A percentile compares a stretch with the other conserved stretches of the same genome.
These are phyloP conservation scores for Trachelus stipa DNA, from an alignment of 2,888 invertebrate genomes.

Conservation along the genomic window DNA sequence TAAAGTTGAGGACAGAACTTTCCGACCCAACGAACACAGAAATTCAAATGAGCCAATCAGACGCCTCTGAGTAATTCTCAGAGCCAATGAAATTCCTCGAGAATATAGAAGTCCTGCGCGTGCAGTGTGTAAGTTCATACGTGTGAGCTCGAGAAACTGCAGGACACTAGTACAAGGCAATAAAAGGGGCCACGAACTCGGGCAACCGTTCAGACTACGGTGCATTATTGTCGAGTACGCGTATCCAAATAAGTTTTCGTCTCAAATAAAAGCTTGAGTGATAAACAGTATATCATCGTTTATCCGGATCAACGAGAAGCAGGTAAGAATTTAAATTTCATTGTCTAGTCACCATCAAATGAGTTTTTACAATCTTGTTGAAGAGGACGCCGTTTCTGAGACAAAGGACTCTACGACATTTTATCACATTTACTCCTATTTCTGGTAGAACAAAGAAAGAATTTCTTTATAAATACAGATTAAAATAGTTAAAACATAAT, in stretches of 20 bases:
- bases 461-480: background rate
- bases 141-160: slow-evolving; percentile 12
- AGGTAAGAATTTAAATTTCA: background rate
- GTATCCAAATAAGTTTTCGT: background rate
- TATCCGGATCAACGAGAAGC: background rate
- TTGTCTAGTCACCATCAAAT: background rate
- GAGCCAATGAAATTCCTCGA: background rate
- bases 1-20: slow-evolving; percentile 1
- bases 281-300: background rate
- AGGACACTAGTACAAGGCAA: slow-evolving; percentile 38
- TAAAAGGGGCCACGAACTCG: slow-evolving; percentile 50
- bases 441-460: background rate
- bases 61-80: slow-evolving; percentile 1
- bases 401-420: background rate
- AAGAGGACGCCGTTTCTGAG: background rate
- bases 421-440: background rate
- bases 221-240: slow-evolving; percentile 28
- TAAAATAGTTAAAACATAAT: background rate
- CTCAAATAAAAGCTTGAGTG: background rate
- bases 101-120: slow-evolving; percentile 12
- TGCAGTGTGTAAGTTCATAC: slow-evolving; percentile 15
- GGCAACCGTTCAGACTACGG: slow-evolving; percentile 41
- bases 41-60: slow-evolving; percentile 28
- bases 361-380: background rate
- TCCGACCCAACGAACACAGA: background rate